Evolutionary conservation across 1,140 invertebrate genomes (phyloP).

Genomic region (Stenopsyche tienmushanensis): DNA sequence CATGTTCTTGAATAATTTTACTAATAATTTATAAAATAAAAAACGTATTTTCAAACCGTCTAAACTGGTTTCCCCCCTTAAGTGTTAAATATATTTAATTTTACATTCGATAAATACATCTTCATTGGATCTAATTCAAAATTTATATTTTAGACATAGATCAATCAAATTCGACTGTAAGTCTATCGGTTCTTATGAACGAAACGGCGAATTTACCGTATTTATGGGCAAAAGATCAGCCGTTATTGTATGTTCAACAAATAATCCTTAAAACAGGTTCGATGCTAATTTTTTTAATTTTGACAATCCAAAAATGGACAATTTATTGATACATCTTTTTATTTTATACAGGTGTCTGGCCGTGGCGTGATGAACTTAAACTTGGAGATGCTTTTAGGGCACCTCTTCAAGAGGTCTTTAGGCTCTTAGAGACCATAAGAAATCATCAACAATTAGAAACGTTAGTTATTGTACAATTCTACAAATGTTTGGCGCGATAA

Average conservation of each 20-base stretch:
- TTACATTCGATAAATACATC: too few relatives aligned
- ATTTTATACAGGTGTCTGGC: slow-evolving; percentile 66
- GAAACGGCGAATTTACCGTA: slow-evolving; percentile 55
- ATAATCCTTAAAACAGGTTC: slow-evolving; percentile 62
- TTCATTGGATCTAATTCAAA: too few relatives aligned
- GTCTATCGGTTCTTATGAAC: slow-evolving; percentile 49
- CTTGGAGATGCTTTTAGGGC: slow-evolving; percentile 86
- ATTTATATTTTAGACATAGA: slow-evolving; percentile 28
- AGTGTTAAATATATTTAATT: too few relatives aligned
- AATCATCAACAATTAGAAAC: slow-evolving; percentile 78
- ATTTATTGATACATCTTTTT: not conserved
- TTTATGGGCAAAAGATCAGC: slow-evolving; percentile 60
- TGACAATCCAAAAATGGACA: not conserved
- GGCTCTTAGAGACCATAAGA: slow-evolving; percentile 78
- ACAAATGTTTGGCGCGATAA: too few relatives aligned
- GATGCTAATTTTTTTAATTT: not conserved
- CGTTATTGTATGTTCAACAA: slow-evolving; percentile 82
- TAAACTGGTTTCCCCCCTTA: too few relatives aligned
- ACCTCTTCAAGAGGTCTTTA: slow-evolving; percentile 84
- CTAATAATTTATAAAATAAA: too few relatives aligned
- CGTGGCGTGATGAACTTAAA: slow-evolving; percentile 79
- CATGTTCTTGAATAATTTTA: too few relatives aligned
- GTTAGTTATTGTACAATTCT: slow-evolving; percentile 62
- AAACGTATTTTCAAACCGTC: too few relatives aligned
- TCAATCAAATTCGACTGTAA: slow-evolving; percentile 34